Percentiles rank a stretch among this genome's conserved stretches.
Evolutionary conservation across 2,888 invertebrate genomes (phyloP).

Genomic region (Metellina segmentata): DNA sequence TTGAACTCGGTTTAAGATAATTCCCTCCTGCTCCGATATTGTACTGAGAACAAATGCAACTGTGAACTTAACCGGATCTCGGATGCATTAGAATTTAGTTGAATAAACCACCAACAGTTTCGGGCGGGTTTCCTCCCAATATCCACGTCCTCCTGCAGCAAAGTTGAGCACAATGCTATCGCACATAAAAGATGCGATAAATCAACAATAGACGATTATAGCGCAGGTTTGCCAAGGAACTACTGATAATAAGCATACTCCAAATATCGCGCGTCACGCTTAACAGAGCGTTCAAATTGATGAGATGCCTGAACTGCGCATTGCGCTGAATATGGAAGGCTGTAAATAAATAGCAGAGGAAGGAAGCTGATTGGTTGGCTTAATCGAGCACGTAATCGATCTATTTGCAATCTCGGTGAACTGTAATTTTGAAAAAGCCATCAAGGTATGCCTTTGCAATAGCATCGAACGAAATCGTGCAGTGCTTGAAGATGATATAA

Average conservation of each 20-base stretch:
- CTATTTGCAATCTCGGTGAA: neutral
- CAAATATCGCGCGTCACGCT: constrained; percentile 55
- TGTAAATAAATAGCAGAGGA: constrained; percentile 31
- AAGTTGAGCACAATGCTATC: neutral
- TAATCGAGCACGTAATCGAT: neutral
- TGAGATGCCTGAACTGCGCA: constrained; percentile 50
- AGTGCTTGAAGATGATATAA: too few relatives aligned
- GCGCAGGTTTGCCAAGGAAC: constrained; percentile 32
- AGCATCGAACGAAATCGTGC: too few relatives aligned
- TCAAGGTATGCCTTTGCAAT: too few relatives aligned
- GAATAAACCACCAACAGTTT: neutral
- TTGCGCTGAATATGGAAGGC: constrained; percentile 26
- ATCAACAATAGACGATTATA: constrained; percentile 71
- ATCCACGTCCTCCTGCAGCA: neutral
- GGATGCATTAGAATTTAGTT: neutral
- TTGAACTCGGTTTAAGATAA: neutral
- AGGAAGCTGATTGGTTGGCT: neutral
- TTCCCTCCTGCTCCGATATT: neutral
- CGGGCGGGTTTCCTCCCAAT: neutral
- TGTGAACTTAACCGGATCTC: neutral
- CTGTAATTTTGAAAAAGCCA: neutral
- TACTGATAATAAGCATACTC: constrained; percentile 67
- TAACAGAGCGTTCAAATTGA: constrained; percentile 66
- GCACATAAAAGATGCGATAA: constrained; percentile 53
- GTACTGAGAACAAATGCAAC: neutral